Base-by-base conservation (phyloP, 1,140 invertebrate genomes). In the Pogonognathellus flavescens region DNA sequence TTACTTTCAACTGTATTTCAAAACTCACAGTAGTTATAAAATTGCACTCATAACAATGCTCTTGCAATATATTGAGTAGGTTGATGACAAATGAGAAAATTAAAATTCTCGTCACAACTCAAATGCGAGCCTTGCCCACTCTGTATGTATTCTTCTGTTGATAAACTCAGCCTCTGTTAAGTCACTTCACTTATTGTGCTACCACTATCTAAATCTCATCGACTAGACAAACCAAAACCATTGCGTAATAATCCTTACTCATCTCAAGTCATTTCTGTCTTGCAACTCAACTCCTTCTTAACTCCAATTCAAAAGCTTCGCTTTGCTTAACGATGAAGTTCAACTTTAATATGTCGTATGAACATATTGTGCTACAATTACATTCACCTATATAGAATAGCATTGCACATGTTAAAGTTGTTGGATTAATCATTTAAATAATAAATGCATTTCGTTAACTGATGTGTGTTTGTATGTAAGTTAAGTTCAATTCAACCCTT, bases 61-160 rank as follows among this genome's bases (percentile, higher is more conserved):
- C 2, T 5, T 18, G 41, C 31, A 2, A 16, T 55, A 55, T 55
- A n/a, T 55, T 20, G 70, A 41, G 70, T 76, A 76, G 70, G 31
- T 11, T n/a, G 70, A 76, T 76, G 70, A 76, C 70, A 76, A 76
- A 76, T 16, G 70, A 76, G 31, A 76, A 76, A 76, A 76, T 76
- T 49, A 76, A 76, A 76, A 41, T 41, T 41, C 70, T 31, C n/a
- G 31, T 70, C 18, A 60, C 59, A 60, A 60, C 11, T 60, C 22
- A 60, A 11, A 41, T 6, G 31, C 31, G 0, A 31, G 62, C 20
- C 62, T 66, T 22, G 62, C 20, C 62, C 20, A 66, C 14, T 25
- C 7, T 66, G 1, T 13, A 14, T 31, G 14, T 25, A 8, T 9
- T 18, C 16, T 6, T 18, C n/a, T 18, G 59, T 60, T 20, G 10